These are phyloP conservation scores for Xiphorhynchus elegans DNA, from an alignment of 2,113 vertebrate species.

Conservation along the genomic window DNA sequence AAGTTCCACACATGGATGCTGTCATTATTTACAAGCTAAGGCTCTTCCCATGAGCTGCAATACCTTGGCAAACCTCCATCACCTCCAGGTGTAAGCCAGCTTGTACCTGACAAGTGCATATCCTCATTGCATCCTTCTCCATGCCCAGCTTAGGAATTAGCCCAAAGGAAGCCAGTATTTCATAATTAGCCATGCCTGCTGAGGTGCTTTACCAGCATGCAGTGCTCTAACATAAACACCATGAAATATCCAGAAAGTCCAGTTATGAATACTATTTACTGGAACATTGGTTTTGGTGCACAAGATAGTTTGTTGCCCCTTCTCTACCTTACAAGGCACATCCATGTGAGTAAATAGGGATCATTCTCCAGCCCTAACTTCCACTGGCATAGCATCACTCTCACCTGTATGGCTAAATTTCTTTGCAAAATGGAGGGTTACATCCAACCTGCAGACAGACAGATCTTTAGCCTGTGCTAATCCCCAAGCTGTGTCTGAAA, in stretches of 20 bases:
- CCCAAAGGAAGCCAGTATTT: neutral
- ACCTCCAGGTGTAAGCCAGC: rapidly evolving
- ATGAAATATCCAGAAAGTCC: neutral
- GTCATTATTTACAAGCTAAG: neutral
- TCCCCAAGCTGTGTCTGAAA: neutral
- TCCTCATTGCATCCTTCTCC: neutral
- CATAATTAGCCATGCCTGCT: neutral
- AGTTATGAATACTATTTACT: neutral
- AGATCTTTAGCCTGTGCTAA: neutral
- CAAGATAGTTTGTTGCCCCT: neutral
- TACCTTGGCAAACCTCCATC: neutral
- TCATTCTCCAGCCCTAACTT: neutral
- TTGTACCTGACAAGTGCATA: rapidly evolving
- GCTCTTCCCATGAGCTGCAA: neutral
- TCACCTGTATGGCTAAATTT: neutral
- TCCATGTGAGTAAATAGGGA: neutral
- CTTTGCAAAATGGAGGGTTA: neutral
- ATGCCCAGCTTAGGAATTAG: neutral
- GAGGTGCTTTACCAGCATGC: neutral
- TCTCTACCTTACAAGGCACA: neutral
- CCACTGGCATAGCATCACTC: neutral
- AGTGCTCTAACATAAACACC: neutral
- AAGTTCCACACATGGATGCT: neutral
- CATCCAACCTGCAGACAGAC: neutral
- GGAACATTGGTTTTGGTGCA: neutral